Conservation (phyloP, 1,140 invertebrate genomes). For the Drosophila quadrilineata region DNA sequence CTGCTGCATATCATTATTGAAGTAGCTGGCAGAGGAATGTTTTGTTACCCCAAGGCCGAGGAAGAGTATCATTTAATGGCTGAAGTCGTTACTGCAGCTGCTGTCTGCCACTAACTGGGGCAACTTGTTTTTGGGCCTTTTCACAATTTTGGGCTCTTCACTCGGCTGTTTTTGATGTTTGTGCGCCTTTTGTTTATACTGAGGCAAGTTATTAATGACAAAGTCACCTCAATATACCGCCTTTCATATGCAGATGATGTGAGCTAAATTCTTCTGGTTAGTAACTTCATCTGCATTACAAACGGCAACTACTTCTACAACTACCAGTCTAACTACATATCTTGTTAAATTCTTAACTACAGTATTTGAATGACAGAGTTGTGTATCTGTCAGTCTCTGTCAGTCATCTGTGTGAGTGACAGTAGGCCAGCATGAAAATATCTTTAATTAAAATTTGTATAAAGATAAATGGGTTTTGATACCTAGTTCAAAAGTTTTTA, state of each 20-base stretch:
- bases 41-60: slow-evolving; percentile 7
- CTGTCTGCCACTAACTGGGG: slow-evolving; percentile 39
- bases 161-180: slow-evolving; percentile 4
- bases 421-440: slow-evolving; percentile 73
- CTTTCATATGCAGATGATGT: slow-evolving; percentile 68
- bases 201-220: slow-evolving; percentile 74
- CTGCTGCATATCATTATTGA: slow-evolving; percentile 64
- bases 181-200: slow-evolving; percentile 40
- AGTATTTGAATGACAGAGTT: neutral
- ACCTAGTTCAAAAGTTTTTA: slow-evolving; percentile 72
- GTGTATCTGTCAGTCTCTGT: slow-evolving; percentile 8
- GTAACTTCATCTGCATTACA: slow-evolving; percentile 58
- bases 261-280: neutral
- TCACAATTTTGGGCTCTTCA: neutral
- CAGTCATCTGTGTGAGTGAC: slow-evolving; percentile 38
- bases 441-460: slow-evolving; percentile 79
- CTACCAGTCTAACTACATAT: too few species aligned
- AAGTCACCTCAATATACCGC: slow-evolving; percentile 46
- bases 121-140: slow-evolving; percentile 10
- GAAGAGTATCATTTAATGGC: slow-evolving; percentile 64
- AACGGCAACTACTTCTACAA: slow-evolving; percentile 33
- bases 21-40: slow-evolving; percentile 3
- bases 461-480: slow-evolving; percentile 78
- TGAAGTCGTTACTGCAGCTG: slow-evolving; percentile 77
- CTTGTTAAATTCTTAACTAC: slow-evolving; percentile 17